These are phyloP conservation scores for Babyrousa celebensis DNA, from an alignment of 2,797 vertebrate genomes.

Conservation along the genomic window DNA sequence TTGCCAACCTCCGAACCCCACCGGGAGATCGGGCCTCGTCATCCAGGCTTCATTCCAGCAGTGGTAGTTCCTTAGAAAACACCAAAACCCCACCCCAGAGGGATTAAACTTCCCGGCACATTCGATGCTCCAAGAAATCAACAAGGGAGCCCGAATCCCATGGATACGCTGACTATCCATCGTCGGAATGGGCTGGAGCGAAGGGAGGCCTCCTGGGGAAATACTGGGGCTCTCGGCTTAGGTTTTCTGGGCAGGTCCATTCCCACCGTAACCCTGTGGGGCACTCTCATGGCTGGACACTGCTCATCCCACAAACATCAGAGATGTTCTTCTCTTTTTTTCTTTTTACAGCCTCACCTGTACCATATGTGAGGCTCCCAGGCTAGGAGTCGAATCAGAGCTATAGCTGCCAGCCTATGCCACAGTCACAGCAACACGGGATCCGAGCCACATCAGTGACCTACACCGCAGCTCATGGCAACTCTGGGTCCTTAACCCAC, in stretches of 20 bases:
- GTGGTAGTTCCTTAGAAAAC: conserved; percentile 96
- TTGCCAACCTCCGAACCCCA: conserved; percentile 98
- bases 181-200: neutral
- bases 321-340: neutral
- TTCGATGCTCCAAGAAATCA: neutral
- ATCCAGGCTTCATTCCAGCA: conserved; percentile 99
- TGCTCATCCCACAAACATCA: neutral
- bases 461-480: no score
- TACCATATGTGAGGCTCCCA: no score
- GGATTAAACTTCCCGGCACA: conserved; percentile 60
- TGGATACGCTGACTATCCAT: neutral
- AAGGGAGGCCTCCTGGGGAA: neutral
- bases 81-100: conserved; percentile 76
- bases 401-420: no score
- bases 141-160: neutral
- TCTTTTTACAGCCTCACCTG: no score
- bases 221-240: no score
- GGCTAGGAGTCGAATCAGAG: no score
- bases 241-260: neutral
- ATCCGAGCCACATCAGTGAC: no score
- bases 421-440: no score
- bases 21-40: conserved; percentile 96
- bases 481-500: no score
- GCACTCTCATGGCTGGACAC: no score
- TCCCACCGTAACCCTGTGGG: neutral